Base-by-base conservation (phyloP, 2,888 invertebrate species). In the Odiellus spinosus region DNA sequence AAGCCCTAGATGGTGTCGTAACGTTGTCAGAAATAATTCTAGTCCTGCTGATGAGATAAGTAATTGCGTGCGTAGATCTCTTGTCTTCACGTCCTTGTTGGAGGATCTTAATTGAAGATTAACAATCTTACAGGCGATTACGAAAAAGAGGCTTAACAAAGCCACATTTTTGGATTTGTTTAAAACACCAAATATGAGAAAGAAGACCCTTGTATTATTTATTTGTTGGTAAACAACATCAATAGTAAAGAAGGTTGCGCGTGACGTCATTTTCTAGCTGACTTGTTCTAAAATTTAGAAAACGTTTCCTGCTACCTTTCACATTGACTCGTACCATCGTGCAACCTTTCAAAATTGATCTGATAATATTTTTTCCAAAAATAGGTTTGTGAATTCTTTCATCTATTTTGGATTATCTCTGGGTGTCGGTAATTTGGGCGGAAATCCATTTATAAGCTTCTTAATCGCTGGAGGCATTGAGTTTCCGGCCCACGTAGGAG, bases 1-100 rank as follows among this genome's bases (percentile, higher is more conserved):
- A 67, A 86, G 85, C 8, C 84, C 85, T 0, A 73, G 85, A n/a
- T 87, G 86, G 86, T 65, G 4, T 26, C 4, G 8, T 18, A 39
- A 39, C 15, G 39, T 19, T 12, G 17, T 12, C 39, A 11, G 15
- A 14, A 39, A 15, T 39, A n/a, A n/a, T n/a, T n/a, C n/a, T n/a
- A n/a, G n/a, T n/a, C n/a, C n/a, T n/a, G n/a, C n/a, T n/a, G 14
- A 18, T 15, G 6, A 14, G 17, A 12, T 15, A 39, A 18, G 17
- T 12, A 15, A 39, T 39, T 39, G 39, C 26, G 26, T 8, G 26
- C 26, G 5, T 6, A 26, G 26, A 8, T 8, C 8, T 6, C 26
- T 26, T 26, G 26, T 26, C 26, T 26, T 26, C 26, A 26, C 4
- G 26, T 26, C 4, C 26, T 26, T 26, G 26, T n/a, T n/a, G n/a